A percentile compares a stretch with the other conserved stretches of the same genome.
These are phyloP conservation scores for Bursaphelenchus okinawaensis DNA, from an alignment of 2,888 invertebrate genomes.

Conservation along the genomic window DNA sequence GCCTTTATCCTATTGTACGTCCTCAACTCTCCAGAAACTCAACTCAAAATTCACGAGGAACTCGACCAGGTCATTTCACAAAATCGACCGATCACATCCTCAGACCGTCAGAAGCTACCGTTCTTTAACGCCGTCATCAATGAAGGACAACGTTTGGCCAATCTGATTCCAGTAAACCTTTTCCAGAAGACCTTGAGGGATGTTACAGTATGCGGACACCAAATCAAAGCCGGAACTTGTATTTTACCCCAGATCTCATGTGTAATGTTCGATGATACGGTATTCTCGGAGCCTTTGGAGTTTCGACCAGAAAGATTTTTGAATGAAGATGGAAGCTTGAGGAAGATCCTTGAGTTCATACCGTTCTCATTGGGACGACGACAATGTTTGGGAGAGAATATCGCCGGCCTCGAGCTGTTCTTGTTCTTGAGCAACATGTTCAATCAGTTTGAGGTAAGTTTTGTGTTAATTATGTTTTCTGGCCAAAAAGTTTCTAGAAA, in stretches of 20 bases:
- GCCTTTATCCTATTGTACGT: conserved; percentile 3
- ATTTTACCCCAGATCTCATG: conserved; percentile 6
- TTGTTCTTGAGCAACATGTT: background rate
- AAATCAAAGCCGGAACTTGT: background rate
- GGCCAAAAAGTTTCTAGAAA: too few relatives aligned
- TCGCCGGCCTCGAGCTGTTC: background rate
- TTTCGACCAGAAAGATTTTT: background rate
- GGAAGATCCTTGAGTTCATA: background rate
- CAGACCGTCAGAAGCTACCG: background rate
- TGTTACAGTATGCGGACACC: background rate
- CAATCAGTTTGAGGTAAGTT: background rate
- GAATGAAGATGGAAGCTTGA: background rate
- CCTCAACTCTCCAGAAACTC: background rate
- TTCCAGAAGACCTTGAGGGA: background rate
- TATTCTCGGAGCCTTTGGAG: background rate
- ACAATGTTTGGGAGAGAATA: background rate
- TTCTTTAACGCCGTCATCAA: conserved; percentile 2
- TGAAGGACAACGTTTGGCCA: background rate
- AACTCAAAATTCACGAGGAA: background rate
- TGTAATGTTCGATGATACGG: conserved; percentile 6
- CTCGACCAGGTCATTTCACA: background rate
- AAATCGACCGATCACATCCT: background rate
- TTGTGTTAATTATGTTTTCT: too few relatives aligned
- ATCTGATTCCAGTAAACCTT: background rate
- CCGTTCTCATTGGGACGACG: background rate